phyloP scores from a whole-genome alignment of 2,113 vertebrate species.

The Semnornis frantzii region DNA sequence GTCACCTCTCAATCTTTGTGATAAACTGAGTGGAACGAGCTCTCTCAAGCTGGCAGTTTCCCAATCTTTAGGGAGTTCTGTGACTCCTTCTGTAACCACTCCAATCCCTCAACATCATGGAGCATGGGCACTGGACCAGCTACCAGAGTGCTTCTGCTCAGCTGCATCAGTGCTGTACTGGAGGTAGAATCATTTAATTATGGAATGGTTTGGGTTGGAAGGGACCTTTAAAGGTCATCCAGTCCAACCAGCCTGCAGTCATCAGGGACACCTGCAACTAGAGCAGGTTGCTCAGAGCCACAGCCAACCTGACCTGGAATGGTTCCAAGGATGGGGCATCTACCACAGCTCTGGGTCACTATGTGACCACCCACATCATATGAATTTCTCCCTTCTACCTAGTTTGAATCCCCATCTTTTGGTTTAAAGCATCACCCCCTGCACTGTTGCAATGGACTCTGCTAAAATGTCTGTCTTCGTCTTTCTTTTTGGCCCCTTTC shows the following conservation, averaged over 20 bases:
- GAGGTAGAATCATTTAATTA: background rate
- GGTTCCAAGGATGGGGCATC: background rate
- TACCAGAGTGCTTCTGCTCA: background rate
- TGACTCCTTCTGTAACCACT: background rate
- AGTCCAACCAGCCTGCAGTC: background rate
- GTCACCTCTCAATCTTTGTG: constrained; percentile 2
- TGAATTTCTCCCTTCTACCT: background rate
- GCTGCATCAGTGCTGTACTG: background rate
- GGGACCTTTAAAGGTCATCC: background rate
- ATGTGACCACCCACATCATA: background rate
- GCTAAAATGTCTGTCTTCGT: background rate
- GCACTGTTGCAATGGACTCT: background rate
- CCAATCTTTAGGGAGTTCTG: background rate
- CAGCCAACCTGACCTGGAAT: background rate
- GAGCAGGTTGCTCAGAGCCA: background rate
- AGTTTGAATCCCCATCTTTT: background rate
- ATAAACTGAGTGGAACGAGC: background rate
- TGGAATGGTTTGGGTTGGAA: background rate
- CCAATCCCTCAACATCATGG: background rate
- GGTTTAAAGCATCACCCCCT: background rate
- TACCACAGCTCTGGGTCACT: background rate
- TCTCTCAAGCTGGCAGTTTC: background rate
- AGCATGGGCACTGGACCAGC: accelerated
- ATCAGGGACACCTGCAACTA: background rate
- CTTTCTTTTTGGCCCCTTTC: background rate